These are phyloP conservation scores for Bradypodion ventrale DNA, from an alignment of 2,797 vertebrate genomes.

Conservation along the genomic window DNA sequence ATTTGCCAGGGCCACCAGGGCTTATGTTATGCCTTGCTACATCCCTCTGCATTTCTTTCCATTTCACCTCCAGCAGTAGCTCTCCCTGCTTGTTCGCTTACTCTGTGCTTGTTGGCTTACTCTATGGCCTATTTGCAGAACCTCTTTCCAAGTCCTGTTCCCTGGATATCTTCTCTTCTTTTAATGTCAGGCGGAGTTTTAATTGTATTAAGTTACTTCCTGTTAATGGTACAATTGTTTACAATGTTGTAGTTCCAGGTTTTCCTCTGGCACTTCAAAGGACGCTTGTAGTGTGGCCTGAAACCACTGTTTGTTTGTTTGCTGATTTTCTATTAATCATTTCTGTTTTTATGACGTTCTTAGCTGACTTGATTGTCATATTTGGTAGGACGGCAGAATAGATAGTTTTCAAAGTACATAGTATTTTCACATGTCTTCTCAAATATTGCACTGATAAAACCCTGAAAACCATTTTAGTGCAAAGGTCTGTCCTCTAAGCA, in stretches of 20 bases:
- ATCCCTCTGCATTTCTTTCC: not conserved
- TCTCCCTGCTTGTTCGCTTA: too few relatives aligned
- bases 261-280: not conserved
- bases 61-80: not conserved
- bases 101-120: too few relatives aligned
- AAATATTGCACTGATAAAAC: not conserved
- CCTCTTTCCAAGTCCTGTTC: not conserved
- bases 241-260: not conserved
- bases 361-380: not conserved
- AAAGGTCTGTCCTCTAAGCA: slow-evolving; percentile 12
- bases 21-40: not conserved
- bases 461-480: not conserved
- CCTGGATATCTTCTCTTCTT: not conserved
- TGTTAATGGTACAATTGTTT: not conserved
- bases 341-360: not conserved
- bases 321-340: not conserved
- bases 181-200: not conserved
- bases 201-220: not conserved
- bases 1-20: not conserved
- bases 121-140: not conserved
- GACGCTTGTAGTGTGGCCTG: too few relatives aligned
- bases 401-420: not conserved
- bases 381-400: not conserved
- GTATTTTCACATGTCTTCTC: not conserved
- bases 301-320: not conserved